Conservation (phyloP, 2,888 invertebrate species). For the Theodoxus fluviatilis region DNA sequence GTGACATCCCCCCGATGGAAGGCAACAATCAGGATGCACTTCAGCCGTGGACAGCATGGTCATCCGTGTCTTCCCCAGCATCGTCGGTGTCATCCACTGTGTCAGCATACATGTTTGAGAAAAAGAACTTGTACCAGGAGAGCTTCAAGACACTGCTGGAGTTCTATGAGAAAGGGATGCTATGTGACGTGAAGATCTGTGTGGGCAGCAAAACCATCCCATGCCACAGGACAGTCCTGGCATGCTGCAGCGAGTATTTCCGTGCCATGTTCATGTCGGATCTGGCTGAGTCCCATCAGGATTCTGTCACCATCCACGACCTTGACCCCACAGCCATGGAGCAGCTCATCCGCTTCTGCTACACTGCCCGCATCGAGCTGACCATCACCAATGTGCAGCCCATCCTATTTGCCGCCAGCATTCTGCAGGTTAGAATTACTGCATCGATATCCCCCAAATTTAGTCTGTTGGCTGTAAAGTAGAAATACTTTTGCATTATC, state of each 20-base stretch:
- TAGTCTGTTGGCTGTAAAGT: no score
- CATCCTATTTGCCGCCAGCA: slow-evolving; percentile 67
- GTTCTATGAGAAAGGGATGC: slow-evolving; percentile 50
- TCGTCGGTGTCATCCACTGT: not conserved
- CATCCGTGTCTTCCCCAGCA: not conserved
- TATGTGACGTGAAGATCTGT: slow-evolving; percentile 64
- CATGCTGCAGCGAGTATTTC: slow-evolving; percentile 67
- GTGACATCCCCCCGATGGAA: slow-evolving; percentile 3
- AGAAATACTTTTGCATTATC: no score
- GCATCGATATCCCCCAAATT: no score
- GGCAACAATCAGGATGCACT: slow-evolving; percentile 11
- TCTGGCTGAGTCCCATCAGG: slow-evolving; percentile 62
- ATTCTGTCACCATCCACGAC: slow-evolving; percentile 59
- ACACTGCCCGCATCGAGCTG: slow-evolving; percentile 65
- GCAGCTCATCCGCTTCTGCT: slow-evolving; percentile 66
- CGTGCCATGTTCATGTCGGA: slow-evolving; percentile 67
- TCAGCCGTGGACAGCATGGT: slow-evolving; percentile 6
- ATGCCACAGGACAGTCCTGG: slow-evolving; percentile 66
- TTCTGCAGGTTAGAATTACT: no score
- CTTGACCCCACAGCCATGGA: slow-evolving; percentile 61
- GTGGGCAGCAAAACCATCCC: slow-evolving; percentile 53
- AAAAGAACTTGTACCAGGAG: slow-evolving; percentile 40
- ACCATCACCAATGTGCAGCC: slow-evolving; percentile 66
- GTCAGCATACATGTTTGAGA: slow-evolving; percentile 34
- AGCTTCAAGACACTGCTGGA: slow-evolving; percentile 48